A percentile compares a stretch with the other conserved stretches of the same genome.
phyloP scores from a whole-genome alignment of 2,797 vertebrate genomes.

The Coreius guichenoti region DNA sequence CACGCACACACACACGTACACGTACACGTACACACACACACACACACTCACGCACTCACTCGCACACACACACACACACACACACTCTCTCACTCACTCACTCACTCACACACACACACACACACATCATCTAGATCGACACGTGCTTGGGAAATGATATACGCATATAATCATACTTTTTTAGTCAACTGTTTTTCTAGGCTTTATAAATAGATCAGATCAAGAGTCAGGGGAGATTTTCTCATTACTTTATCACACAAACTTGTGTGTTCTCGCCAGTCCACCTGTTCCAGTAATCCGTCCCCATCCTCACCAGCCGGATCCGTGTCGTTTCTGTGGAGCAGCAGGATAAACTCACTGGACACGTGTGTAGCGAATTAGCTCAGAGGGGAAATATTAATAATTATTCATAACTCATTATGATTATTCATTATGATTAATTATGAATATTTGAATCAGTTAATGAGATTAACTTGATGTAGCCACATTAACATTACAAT shows the following conservation, averaged over 20 bases:
- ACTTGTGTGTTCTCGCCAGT: not conserved
- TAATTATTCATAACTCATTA: too few species aligned
- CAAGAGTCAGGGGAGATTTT: constrained; percentile 1
- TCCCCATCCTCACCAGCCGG: not conserved
- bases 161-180: not conserved
- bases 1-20: too few species aligned
- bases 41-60: accelerated
- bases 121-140: not conserved
- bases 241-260: not conserved
- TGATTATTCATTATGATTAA: too few species aligned
- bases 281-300: constrained; percentile 34
- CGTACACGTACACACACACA: too few species aligned
- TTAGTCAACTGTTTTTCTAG: too few species aligned
- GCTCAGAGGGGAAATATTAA: too few species aligned
- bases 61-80: too few species aligned
- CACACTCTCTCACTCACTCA: too few species aligned
- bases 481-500: too few species aligned
- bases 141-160: not conserved
- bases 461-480: too few species aligned
- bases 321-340: not conserved
- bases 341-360: not conserved
- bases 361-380: not conserved
- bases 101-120: too few species aligned
- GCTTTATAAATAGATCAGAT: constrained; percentile 22
- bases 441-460: too few species aligned